A percentile compares a stretch with the other conserved stretches of the same genome.
phyloP scores from a whole-genome alignment of 2,113 vertebrate species.

The Anser brachyrhynchus region DNA sequence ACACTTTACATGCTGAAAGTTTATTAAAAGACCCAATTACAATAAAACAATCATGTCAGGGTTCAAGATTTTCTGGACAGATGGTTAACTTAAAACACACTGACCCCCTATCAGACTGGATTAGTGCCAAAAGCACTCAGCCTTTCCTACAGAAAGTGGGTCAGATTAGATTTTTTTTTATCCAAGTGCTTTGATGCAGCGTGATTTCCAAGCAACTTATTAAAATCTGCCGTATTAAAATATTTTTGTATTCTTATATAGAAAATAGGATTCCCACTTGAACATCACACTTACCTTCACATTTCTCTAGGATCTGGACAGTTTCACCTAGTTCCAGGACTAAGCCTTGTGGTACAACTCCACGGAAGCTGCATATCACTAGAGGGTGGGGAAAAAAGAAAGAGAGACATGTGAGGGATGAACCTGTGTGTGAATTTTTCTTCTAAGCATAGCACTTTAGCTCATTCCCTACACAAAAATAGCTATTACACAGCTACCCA shows the following conservation, averaged over 20 bases:
- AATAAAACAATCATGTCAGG: conserved; percentile 51
- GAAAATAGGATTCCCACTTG: background rate
- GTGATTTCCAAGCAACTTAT: conserved; percentile 46
- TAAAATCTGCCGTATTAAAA: conserved; percentile 24
- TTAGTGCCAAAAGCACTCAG: conserved; percentile 68
- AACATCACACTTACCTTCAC: conserved; percentile 84
- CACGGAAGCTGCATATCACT: conserved; percentile 98
- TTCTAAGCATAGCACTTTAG: conserved; percentile 42
- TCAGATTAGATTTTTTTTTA: conserved; percentile 59
- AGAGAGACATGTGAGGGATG: conserved; percentile 49
- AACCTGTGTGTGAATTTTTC: conserved; percentile 47
- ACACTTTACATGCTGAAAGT: background rate
- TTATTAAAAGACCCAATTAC: conserved; percentile 16
- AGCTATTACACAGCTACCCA: conserved; percentile 43
- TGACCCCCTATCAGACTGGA: conserved; percentile 71
- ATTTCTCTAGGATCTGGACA: conserved; percentile 97
- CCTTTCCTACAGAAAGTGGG: conserved; percentile 42
- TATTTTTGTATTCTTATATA: background rate
- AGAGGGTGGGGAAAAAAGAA: conserved; percentile 57
- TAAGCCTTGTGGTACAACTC: conserved; percentile 90
- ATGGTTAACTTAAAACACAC: conserved; percentile 73
- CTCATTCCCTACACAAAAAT: conserved; percentile 57
- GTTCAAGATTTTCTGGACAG: conserved; percentile 73
- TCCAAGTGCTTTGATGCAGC: conserved; percentile 58
- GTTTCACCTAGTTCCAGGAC: conserved; percentile 97